These are phyloP conservation scores for Apis dorsata DNA, from an alignment of 1,140 invertebrate genomes.

Conservation along the genomic window DNA sequence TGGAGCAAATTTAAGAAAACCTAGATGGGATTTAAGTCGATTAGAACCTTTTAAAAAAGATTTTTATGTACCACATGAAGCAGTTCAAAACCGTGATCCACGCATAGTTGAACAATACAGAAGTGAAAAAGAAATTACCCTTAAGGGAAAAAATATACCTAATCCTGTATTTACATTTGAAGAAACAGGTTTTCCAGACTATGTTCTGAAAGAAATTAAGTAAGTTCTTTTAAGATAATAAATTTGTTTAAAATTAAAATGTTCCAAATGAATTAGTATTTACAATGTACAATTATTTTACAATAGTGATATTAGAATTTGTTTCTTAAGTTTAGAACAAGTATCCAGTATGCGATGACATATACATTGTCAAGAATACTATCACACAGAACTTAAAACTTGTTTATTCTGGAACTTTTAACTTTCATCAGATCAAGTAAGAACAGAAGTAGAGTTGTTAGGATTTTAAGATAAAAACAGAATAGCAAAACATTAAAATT, in stretches of 20 bases:
- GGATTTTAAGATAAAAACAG: neutral
- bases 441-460: conserved; percentile 11
- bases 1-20: conserved; percentile 88
- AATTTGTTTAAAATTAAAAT: neutral
- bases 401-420: conserved; percentile 21
- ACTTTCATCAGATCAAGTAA: conserved; percentile 27
- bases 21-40: conserved; percentile 89
- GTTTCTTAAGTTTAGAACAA: conserved; percentile 30
- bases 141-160: conserved; percentile 88
- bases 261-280: neutral
- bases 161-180: conserved; percentile 92
- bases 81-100: conserved; percentile 85
- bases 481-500: conserved; percentile 3
- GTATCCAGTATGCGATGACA: conserved; percentile 25
- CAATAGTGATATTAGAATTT: conserved; percentile 27
- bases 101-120: conserved; percentile 88
- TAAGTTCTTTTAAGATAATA: conserved; percentile 56
- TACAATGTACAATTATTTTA: neutral
- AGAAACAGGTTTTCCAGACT: conserved; percentile 91
- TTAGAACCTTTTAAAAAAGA: conserved; percentile 95
- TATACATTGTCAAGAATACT: conserved; percentile 27
- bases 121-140: conserved; percentile 88
- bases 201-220: conserved; percentile 87
- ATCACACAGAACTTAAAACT: conserved; percentile 25
- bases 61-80: conserved; percentile 91